phyloP scores from a whole-genome alignment of 30 jellyfish, hydroid and myxozoan species.

The Aurelia coerulea region DNA sequence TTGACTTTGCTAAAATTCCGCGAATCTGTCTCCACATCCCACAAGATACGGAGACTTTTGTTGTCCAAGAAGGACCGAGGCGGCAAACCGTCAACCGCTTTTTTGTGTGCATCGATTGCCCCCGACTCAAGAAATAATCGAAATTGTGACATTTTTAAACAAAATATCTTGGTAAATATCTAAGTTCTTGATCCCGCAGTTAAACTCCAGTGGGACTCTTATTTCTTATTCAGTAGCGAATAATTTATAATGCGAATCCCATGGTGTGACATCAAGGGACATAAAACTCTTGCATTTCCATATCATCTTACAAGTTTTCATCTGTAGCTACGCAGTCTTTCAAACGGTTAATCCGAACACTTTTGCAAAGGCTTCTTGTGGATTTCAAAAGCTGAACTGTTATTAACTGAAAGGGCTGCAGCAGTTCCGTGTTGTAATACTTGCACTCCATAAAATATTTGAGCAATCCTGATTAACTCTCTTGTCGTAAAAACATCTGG shows the following conservation, averaged over 20 bases:
- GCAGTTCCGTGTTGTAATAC: constrained; percentile 38
- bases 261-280: constrained; percentile 74
- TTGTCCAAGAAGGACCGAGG: too few relatives aligned
- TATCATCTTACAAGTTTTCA: constrained; percentile 27
- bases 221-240: constrained; percentile 44
- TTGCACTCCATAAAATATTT: too few relatives aligned
- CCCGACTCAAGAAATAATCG: constrained; percentile 6
- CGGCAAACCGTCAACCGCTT: too few relatives aligned
- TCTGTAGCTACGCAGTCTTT: constrained; percentile 15
- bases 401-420: constrained; percentile 18
- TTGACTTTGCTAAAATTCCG: constrained; percentile 47
- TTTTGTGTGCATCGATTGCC: background rate
- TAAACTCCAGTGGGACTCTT: constrained; percentile 54
- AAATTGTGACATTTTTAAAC: constrained; percentile 14
- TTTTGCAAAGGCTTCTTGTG: constrained; percentile 43
- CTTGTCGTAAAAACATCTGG: too few relatives aligned
- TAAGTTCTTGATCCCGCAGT: constrained; percentile 66
- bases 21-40: constrained; percentile 33
- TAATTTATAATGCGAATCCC: constrained; percentile 60
- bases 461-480: too few relatives aligned
- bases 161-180: background rate
- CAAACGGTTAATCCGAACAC: constrained; percentile 52
- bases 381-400: constrained; percentile 65
- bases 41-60: background rate
- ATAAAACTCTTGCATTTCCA: constrained; percentile 18